Base-by-base conservation (phyloP, 2,113 vertebrate genomes). In the Bambusicola thoracicus region DNA sequence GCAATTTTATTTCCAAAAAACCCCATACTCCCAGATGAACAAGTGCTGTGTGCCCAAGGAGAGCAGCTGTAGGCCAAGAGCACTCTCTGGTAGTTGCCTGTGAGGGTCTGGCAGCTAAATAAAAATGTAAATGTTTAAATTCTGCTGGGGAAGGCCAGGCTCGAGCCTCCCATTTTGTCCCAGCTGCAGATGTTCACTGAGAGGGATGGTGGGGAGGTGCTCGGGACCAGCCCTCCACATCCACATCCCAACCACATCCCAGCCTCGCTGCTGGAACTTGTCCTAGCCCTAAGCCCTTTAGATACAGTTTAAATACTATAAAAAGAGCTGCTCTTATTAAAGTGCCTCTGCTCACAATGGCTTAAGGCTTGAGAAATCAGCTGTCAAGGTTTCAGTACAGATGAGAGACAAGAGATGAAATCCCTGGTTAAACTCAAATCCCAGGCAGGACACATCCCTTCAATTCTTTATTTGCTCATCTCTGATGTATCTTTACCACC, bases 351-450 rank as follows among this genome's bases (percentile, higher is more conserved):
- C 75, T 92, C 81, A 82, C 67, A 92, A 92, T 74, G 67, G 67
- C 92, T 91, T 87, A 91, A 48, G 74, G 59, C 72, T 87, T 67
- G 70, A 91, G 94, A 93, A 92, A 92, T 87, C 81, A 89, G 38
- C 67, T 89, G 84, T 89, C 87, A 95, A 85, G 63, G 51, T 81
- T 93, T 66, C 89, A 87, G 32, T 8, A 46, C 44, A 80, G 87
- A 93, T 62, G 87, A 94, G 53, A 96, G 84, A 82, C 89, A 81
- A 81, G 62, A 92, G 55, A 55, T 93, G 55, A 92, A 87, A 93
- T 91, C 87, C 61, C 69, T 68, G 25, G 86, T 66, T 96, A 87
- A 94, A 92, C 81, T 90, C 62, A 82, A 85, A 91, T 85, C 63
- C 90, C 78, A 82, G 75, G 44, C 58, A 85, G 75, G 68, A 80